phyloP scores from a whole-genome alignment of 2,113 vertebrate genomes.

The Monopterus albus region DNA sequence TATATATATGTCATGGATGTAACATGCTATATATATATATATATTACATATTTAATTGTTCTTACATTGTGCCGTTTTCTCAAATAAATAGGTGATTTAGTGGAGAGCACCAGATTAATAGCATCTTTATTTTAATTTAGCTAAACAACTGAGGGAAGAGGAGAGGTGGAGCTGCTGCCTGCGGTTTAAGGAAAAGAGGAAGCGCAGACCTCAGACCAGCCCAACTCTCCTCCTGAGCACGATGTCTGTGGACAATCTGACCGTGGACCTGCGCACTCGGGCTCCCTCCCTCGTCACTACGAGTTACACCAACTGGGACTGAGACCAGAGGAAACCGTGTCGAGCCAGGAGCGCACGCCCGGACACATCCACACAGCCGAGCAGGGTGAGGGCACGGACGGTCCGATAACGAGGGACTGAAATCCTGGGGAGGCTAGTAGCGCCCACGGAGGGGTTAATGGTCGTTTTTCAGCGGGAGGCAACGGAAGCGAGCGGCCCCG shows the following conservation, averaged over 20 bases:
- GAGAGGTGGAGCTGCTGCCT: too few relatives aligned
- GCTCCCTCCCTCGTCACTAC: constrained; percentile 36
- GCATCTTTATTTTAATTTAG: too few relatives aligned
- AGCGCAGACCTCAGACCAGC: constrained; percentile 70
- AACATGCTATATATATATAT: too few relatives aligned
- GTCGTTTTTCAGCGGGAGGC: constrained; percentile 6
- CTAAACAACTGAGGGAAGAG: too few relatives aligned
- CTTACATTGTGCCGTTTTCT: too few relatives aligned
- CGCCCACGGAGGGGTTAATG: constrained; percentile 39
- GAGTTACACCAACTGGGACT: constrained; percentile 55
- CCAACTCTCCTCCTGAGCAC: constrained; percentile 10
- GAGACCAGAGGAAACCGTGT: constrained; percentile 69
- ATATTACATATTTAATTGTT: too few relatives aligned
- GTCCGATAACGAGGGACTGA: constrained; percentile 37
- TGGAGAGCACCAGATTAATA: too few relatives aligned
- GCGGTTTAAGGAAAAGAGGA: too few relatives aligned
- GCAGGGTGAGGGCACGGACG: constrained; percentile 57
- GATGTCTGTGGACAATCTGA: constrained; percentile 55
- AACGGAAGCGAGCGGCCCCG: background rate
- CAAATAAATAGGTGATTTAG: too few relatives aligned
- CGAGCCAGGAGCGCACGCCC: constrained; percentile 63
- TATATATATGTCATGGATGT: too few relatives aligned
- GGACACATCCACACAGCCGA: constrained; percentile 70
- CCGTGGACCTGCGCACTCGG: constrained; percentile 56
- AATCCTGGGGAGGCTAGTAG: constrained; percentile 37